A percentile compares a stretch with the other conserved stretches of the same genome.
Evolutionary conservation across 1,140 invertebrate species (phyloP).

Genomic region (Rhopalosiphum padi): DNA sequence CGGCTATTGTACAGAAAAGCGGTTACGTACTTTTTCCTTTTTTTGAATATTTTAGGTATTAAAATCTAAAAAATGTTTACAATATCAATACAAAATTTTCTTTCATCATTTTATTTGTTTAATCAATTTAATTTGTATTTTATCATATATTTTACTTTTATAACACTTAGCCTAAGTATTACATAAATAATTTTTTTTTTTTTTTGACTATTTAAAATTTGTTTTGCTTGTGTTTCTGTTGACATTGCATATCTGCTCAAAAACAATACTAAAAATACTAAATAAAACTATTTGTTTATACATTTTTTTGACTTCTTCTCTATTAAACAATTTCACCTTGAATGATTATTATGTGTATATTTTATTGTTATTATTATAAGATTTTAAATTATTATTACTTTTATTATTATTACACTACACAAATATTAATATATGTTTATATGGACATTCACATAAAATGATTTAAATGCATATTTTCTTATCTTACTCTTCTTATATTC

Average conservation of each 20-base stretch:
- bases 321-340: not conserved
- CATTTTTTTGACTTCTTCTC: not conserved
- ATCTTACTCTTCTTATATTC: not conserved
- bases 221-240: not conserved
- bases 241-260: not conserved
- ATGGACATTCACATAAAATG: not conserved
- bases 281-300: not conserved
- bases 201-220: not conserved
- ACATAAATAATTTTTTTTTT: not conserved
- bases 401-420: not conserved
- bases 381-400: not conserved
- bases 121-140: not conserved
- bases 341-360: not conserved
- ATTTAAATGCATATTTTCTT: not conserved
- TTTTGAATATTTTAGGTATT: too few species aligned
- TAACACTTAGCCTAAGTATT: not conserved
- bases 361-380: conserved; percentile 19
- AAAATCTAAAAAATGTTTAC: too few species aligned
- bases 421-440: not conserved
- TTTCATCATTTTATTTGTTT: too few species aligned
- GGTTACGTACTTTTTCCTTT: too few species aligned
- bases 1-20: too few species aligned
- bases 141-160: not conserved
- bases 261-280: not conserved
- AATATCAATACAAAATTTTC: too few species aligned